Conservation (phyloP, 1,140 invertebrate genomes). For the Eciton burchellii region DNA sequence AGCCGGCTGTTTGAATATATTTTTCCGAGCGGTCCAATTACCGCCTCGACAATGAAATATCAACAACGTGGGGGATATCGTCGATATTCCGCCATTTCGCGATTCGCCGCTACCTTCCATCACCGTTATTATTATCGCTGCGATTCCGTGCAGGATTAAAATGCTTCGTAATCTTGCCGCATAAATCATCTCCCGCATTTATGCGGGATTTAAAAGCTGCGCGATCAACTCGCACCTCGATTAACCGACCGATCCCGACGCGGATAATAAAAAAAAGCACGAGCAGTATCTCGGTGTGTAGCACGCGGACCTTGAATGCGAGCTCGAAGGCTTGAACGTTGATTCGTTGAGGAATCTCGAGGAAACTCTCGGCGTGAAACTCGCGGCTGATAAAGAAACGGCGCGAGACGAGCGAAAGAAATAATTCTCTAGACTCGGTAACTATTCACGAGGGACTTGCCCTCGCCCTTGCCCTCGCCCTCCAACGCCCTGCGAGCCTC, state of each 20-base stretch:
- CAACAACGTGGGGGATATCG: too few relatives aligned
- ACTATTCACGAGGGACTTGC: constrained; percentile 37
- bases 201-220: background rate
- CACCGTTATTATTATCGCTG: background rate
- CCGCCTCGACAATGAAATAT: constrained; percentile 28
- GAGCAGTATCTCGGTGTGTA: too few relatives aligned
- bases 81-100: background rate
- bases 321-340: too few relatives aligned
- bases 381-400: background rate
- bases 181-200: too few relatives aligned
- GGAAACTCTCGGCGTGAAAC: too few relatives aligned
- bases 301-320: too few relatives aligned
- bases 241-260: background rate
- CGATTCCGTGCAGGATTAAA: constrained; percentile 26
- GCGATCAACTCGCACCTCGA: background rate
- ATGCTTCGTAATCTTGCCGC: background rate
- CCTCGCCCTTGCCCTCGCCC: too few relatives aligned
- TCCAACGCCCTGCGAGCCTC: constrained; percentile 14
- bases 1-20: constrained; percentile 32
- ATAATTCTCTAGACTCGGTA: background rate
- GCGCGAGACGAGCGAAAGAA: background rate
- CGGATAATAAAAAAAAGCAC: background rate
- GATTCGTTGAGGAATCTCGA: too few relatives aligned
- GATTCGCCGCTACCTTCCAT: background rate
- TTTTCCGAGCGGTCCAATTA: constrained; percentile 62